Evolutionary conservation across 2,888 invertebrate genomes (phyloP).

Genomic region (Agrochola lota): DNA sequence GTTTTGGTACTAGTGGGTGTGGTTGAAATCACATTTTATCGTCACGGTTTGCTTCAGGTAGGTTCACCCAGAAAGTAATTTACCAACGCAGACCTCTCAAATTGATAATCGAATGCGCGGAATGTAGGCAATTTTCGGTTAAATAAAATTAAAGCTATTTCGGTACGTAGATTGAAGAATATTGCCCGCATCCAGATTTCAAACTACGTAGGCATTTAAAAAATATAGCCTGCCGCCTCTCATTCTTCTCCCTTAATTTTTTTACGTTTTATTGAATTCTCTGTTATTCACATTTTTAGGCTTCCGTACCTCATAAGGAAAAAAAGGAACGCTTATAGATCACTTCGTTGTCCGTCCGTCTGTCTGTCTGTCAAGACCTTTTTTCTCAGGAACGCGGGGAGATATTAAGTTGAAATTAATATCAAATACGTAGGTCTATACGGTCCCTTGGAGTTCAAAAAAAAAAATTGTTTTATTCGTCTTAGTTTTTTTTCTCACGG

Average conservation of each 20-base stretch:
- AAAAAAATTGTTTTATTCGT: too few relatives aligned
- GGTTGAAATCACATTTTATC: background rate
- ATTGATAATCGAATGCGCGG: background rate
- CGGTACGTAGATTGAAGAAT: background rate
- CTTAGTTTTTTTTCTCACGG: background rate
- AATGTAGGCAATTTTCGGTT: background rate
- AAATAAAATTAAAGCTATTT: background rate
- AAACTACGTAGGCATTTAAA: background rate
- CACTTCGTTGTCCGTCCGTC: too few relatives aligned
- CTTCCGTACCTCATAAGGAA: too few relatives aligned
- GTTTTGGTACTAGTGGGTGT: background rate
- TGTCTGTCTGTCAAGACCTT: too few relatives aligned
- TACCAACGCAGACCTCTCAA: background rate
- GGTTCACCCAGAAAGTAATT: background rate
- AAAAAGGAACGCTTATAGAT: too few relatives aligned
- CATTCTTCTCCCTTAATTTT: background rate
- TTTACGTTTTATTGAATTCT: background rate
- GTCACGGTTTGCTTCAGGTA: background rate
- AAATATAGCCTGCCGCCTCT: background rate
- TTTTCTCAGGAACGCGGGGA: too few relatives aligned
- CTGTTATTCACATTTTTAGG: background rate
- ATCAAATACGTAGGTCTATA: too few relatives aligned
- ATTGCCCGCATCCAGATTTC: background rate
- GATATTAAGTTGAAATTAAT: too few relatives aligned
- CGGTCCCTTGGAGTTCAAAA: too few relatives aligned